Percentiles rank a stretch among this genome's conserved stretches.
Conservation (phyloP, 2,888 invertebrate genomes). For the Colletes collaris region DNA sequence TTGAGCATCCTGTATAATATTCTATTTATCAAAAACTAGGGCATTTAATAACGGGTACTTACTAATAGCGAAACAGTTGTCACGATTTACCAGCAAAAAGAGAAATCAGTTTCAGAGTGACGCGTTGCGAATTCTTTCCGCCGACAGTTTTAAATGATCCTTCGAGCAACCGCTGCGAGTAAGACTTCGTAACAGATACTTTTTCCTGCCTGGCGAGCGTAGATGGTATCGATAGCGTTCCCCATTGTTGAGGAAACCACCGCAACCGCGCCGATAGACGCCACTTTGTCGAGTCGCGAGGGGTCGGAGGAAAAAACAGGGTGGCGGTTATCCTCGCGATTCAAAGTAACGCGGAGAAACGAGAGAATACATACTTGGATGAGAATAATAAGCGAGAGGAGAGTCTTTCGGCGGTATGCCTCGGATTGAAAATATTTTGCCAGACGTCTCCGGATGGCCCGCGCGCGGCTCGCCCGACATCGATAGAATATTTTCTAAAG, state of each 20-base stretch:
- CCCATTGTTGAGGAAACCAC: slow-evolving; percentile 23
- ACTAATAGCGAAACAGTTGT: slow-evolving; percentile 16
- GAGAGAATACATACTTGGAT: slow-evolving; percentile 12
- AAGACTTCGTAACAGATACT: slow-evolving; percentile 37
- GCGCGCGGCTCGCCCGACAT: slow-evolving; percentile 62
- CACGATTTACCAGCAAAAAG: not conserved
- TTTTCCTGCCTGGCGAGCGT: slow-evolving; percentile 10
- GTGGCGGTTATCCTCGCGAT: slow-evolving; percentile 56
- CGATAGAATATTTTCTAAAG: slow-evolving; percentile 77
- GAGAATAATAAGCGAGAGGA: slow-evolving; percentile 29
- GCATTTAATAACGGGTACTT: not conserved
- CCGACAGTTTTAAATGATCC: slow-evolving; percentile 12
- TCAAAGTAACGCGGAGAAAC: slow-evolving; percentile 41
- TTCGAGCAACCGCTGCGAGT: not conserved
- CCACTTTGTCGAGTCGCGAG: slow-evolving; percentile 23
- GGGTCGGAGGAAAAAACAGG: slow-evolving; percentile 35
- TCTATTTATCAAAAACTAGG: not conserved
- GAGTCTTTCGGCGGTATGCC: slow-evolving; percentile 5
- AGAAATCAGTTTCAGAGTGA: not conserved
- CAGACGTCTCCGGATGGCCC: slow-evolving; percentile 72
- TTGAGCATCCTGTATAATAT: no score
- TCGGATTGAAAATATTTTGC: slow-evolving; percentile 75
- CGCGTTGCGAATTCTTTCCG: slow-evolving; percentile 3
- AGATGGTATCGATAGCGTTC: slow-evolving; percentile 46
- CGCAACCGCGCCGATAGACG: slow-evolving; percentile 6